phyloP scores from a whole-genome alignment of 30 jellyfish, hydroid and myxozoan species.

The Sanderia malayensis region DNA sequence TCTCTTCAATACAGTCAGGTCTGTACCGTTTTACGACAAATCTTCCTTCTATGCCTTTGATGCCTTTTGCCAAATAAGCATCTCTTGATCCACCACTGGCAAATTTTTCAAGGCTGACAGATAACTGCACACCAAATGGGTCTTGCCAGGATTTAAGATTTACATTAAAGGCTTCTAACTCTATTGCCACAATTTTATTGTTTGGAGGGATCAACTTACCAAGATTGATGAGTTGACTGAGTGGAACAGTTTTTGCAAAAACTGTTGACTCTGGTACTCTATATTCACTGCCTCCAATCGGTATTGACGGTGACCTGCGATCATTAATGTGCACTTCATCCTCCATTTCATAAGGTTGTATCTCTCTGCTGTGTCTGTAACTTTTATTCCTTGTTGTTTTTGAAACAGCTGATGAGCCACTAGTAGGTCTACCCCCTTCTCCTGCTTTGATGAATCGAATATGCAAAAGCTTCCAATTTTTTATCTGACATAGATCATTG shows the following conservation, averaged over 20 bases:
- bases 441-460: neutral
- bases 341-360: neutral
- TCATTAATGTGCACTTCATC: neutral
- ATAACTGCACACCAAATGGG: neutral
- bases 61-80: neutral
- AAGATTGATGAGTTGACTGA: neutral
- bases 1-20: no score
- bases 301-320: neutral
- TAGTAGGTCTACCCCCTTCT: no score
- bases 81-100: no score
- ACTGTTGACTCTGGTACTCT: neutral
- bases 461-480: neutral
- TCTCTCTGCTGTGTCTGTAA: conserved; percentile 3
- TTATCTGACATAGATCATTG: neutral
- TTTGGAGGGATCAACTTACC: neutral
- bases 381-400: neutral
- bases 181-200: neutral
- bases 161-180: neutral
- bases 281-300: neutral
- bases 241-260: neutral
- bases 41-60: neutral
- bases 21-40: neutral
- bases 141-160: no score
- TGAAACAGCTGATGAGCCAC: neutral
- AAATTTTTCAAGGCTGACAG: neutral